A percentile compares a stretch with the other conserved stretches of the same genome.
phyloP scores from a whole-genome alignment of 2,888 invertebrate genomes.

The Drosophila limbata region DNA sequence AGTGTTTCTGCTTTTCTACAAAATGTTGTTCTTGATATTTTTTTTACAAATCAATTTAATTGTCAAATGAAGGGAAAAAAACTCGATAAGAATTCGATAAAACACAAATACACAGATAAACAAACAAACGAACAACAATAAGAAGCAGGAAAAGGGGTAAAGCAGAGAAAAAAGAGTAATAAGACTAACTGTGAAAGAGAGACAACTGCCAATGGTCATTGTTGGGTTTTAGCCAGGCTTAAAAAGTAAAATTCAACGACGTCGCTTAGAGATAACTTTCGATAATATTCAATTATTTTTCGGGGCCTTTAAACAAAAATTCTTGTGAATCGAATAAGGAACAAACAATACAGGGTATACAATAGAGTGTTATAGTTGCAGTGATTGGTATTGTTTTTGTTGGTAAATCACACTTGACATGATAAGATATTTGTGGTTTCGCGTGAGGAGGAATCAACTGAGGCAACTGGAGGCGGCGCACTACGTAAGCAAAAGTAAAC shows the following conservation, averaged over 20 bases:
- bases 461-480: slow-evolving; percentile 24
- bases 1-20: slow-evolving; percentile 1
- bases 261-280: slow-evolving; percentile 4
- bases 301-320: slow-evolving; percentile 5
- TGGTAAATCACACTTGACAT: slow-evolving; percentile 27
- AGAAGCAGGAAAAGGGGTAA: background rate
- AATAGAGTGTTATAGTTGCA: background rate
- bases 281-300: slow-evolving; percentile 13
- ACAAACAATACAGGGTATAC: background rate
- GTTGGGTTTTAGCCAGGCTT: slow-evolving; percentile 7
- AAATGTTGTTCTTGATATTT: slow-evolving; percentile 3
- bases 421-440: slow-evolving; percentile 58
- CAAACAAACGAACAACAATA: slow-evolving; percentile 14
- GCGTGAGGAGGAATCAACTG: slow-evolving; percentile 25
- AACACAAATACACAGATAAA: slow-evolving; percentile 9
- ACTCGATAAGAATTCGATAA: slow-evolving; percentile 50
- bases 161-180: background rate
- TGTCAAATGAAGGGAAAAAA: slow-evolving; percentile 48
- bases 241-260: slow-evolving; percentile 5
- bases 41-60: slow-evolving; percentile 33
- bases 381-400: slow-evolving; percentile 11
- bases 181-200: slow-evolving; percentile 1
- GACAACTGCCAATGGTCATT: background rate
- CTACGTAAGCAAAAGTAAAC: slow-evolving; percentile 33
- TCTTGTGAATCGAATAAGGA: slow-evolving; percentile 10